A percentile compares a stretch with the other conserved stretches of the same genome.
phyloP scores from a whole-genome alignment of 2,797 vertebrate genomes.

The Etheostoma nigrum region DNA sequence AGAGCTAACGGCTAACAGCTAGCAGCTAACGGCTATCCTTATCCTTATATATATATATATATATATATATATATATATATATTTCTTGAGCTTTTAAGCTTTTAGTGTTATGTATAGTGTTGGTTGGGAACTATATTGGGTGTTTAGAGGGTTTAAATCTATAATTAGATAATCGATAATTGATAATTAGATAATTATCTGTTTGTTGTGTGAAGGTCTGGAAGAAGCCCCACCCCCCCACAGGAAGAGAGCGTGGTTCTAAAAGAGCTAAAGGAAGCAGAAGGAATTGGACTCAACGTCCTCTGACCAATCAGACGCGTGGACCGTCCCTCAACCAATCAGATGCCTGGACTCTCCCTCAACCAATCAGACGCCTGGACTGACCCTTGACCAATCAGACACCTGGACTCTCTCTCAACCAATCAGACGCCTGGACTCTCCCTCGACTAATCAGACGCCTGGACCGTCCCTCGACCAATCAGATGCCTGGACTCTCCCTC shows the following conservation, averaged over 20 bases:
- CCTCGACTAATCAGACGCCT: neutral
- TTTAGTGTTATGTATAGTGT: no score
- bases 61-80: no score
- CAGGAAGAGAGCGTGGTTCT: conserved; percentile 5
- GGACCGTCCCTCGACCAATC: neutral
- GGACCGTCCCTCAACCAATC: neutral
- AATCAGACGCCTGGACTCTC: neutral
- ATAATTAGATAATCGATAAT: no score
- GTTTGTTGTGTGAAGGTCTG: conserved; percentile 29
- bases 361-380: neutral
- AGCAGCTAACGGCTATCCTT: no score
- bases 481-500: neutral
- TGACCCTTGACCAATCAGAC: neutral
- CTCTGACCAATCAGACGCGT: conserved; percentile 59
- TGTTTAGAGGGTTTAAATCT: no score
- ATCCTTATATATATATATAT: no score
- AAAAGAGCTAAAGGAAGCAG: conserved; percentile 59
- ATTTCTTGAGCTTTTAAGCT: no score
- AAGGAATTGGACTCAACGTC: conserved; percentile 62
- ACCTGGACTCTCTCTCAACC: neutral
- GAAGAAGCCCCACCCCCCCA: neutral
- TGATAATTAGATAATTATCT: no score
- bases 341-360: neutral
- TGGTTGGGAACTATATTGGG: no score
- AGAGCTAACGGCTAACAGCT: no score